Percentiles rank a stretch among this genome's conserved stretches.
These are phyloP conservation scores for Philereme vetulata DNA, from an alignment of 2,888 invertebrate genomes.

Conservation along the genomic window DNA sequence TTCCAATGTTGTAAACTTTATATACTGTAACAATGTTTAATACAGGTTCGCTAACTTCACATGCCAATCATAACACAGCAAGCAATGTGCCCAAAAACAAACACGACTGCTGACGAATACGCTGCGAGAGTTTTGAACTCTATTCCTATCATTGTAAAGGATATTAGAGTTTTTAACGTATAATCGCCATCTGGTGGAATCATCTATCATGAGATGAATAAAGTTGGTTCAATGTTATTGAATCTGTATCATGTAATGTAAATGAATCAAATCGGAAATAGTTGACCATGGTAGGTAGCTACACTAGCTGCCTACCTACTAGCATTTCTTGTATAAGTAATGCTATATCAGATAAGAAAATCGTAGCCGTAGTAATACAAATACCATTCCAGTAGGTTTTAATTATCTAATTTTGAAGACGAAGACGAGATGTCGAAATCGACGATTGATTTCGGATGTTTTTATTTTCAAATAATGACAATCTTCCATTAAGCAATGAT, in stretches of 20 bases:
- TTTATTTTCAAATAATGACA: too few relatives aligned
- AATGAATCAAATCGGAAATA: too few relatives aligned
- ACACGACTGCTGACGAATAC: conserved; percentile 23
- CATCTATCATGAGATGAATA: conserved; percentile 13
- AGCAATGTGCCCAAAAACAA: conserved; percentile 48
- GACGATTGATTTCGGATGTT: too few relatives aligned
- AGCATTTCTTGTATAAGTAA: too few relatives aligned
- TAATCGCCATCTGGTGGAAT: conserved; percentile 1
- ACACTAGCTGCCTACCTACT: too few relatives aligned
- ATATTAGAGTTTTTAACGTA: not conserved
- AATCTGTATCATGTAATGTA: conserved; percentile 4
- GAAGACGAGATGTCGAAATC: too few relatives aligned
- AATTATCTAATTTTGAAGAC: too few relatives aligned
- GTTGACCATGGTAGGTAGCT: too few relatives aligned
- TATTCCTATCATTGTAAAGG: conserved; percentile 11
- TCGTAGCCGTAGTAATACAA: too few relatives aligned
- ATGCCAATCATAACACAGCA: conserved; percentile 55
- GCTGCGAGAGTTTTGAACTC: conserved; percentile 21
- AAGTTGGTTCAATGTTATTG: conserved; percentile 9
- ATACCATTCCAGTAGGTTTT: too few relatives aligned
- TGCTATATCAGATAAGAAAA: too few relatives aligned
- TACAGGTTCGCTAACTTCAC: conserved; percentile 49
- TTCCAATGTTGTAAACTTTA: conserved; percentile 47
- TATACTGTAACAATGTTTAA: conserved; percentile 54
- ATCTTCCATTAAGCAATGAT: too few relatives aligned